Evolutionary conservation across 2,113 vertebrate species (phyloP).

Genomic region (Pyxicephalus adspersus): DNA sequence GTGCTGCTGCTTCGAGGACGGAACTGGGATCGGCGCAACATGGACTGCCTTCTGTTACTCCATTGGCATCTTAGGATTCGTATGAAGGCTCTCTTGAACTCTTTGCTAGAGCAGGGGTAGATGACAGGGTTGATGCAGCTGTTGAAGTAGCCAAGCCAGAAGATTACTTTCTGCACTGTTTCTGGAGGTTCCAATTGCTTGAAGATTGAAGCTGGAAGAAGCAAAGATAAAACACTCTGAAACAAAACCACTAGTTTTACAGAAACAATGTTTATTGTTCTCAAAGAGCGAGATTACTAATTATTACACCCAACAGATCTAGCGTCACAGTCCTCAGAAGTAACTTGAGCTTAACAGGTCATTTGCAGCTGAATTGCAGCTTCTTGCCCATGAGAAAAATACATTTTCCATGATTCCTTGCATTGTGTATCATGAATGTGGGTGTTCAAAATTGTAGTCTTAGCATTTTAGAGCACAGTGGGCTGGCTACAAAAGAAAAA

Average conservation of each 20-base stretch:
- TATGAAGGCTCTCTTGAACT: slow-evolving; percentile 96
- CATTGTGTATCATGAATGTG: too few species aligned
- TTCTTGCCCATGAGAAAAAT: too few species aligned
- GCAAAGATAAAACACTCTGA: slow-evolving; percentile 44
- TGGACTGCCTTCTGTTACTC: slow-evolving; percentile 78
- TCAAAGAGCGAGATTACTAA: too few species aligned
- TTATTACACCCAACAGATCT: too few species aligned
- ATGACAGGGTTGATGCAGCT: slow-evolving; percentile 98
- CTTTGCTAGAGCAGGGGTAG: slow-evolving; percentile 96
- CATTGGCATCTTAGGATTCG: slow-evolving; percentile 90
- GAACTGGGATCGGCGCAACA: slow-evolving; percentile 85
- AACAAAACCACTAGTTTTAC: slow-evolving; percentile 1
- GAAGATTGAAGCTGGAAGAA: slow-evolving; percentile 86
- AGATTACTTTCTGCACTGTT: slow-evolving; percentile 91
- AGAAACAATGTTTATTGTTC: too few species aligned
- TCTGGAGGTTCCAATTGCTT: slow-evolving; percentile 84
- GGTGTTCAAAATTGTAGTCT: too few species aligned
- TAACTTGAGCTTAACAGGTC: too few species aligned
- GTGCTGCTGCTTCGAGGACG: slow-evolving; percentile 83
- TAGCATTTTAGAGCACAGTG: too few species aligned
- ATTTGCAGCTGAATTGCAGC: too few species aligned
- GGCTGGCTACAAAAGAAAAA: too few species aligned
- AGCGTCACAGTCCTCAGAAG: too few species aligned
- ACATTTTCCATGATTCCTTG: too few species aligned
- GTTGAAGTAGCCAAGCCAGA: slow-evolving; percentile 98